Conservation (phyloP, 2,888 invertebrate genomes). For the Isoperla grammatica region DNA sequence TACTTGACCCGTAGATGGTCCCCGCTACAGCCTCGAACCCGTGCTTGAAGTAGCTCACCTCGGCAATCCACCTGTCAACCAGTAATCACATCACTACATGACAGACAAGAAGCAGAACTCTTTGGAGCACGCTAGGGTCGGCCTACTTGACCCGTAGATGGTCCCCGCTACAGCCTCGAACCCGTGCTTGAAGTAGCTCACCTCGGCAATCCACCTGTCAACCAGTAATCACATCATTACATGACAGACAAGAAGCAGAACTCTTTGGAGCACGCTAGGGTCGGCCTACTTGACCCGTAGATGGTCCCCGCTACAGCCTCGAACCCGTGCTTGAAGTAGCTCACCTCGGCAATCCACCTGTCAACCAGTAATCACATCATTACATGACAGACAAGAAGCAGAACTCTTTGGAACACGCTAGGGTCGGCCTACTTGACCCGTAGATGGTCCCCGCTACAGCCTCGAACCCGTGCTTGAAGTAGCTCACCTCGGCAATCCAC, state of each 20-base stretch:
- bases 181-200: slow-evolving; percentile 52
- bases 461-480: slow-evolving; percentile 56
- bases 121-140: slow-evolving; percentile 44
- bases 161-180: slow-evolving; percentile 50
- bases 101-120: slow-evolving; percentile 41
- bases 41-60: slow-evolving; percentile 50
- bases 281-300: slow-evolving; percentile 47
- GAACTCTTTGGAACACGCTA: slow-evolving; percentile 46
- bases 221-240: too few species aligned
- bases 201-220: slow-evolving; percentile 2
- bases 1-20: slow-evolving; percentile 48
- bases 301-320: slow-evolving; percentile 49
- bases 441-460: slow-evolving; percentile 49
- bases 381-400: too few species aligned
- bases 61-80: slow-evolving; percentile 1
- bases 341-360: slow-evolving; percentile 14
- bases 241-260: slow-evolving; percentile 43
- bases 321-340: slow-evolving; percentile 54
- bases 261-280: slow-evolving; percentile 44
- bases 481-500: slow-evolving; percentile 30
- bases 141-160: slow-evolving; percentile 48
- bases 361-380: too few species aligned
- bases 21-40: slow-evolving; percentile 50
- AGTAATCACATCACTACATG: too few species aligned
- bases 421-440: slow-evolving; percentile 45